These are phyloP conservation scores for Anolis sagrei DNA, from an alignment of 2,113 vertebrate species.

Conservation along the genomic window DNA sequence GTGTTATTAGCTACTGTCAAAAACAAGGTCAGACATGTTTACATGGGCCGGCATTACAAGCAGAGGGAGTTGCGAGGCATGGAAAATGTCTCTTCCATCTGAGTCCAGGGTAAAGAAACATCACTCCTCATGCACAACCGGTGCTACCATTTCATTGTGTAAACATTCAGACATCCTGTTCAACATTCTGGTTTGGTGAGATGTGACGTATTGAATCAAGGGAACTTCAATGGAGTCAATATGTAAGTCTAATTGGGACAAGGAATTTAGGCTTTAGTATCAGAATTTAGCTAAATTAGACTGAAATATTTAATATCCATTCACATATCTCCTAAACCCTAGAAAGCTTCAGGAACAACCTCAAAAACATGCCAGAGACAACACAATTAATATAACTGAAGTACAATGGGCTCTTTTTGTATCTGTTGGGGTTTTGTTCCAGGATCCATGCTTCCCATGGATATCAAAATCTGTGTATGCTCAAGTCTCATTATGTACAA, in stretches of 20 bases:
- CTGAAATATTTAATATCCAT: neutral
- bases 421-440: too few species aligned
- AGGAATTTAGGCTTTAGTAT: neutral
- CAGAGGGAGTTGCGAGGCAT: neutral
- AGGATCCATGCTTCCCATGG: too few species aligned
- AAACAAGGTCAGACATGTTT: conserved; percentile 29
- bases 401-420: neutral
- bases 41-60: conserved; percentile 32
- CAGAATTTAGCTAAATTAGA: neutral
- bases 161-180: conserved; percentile 19
- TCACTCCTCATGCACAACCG: neutral
- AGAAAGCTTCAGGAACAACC: neutral
- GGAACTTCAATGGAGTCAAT: neutral
- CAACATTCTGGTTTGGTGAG: neutral
- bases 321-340: too few species aligned
- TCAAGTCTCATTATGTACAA: too few species aligned
- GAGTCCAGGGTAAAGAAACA: neutral
- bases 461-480: too few species aligned
- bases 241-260: too few species aligned
- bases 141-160: neutral
- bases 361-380: neutral
- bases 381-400: neutral
- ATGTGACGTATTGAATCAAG: too few species aligned
- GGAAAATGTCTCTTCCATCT: conserved; percentile 17
- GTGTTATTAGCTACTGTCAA: conserved; percentile 41